These are phyloP conservation scores for Vultur gryphus DNA, from an alignment of 2,797 vertebrate species.

Conservation along the genomic window DNA sequence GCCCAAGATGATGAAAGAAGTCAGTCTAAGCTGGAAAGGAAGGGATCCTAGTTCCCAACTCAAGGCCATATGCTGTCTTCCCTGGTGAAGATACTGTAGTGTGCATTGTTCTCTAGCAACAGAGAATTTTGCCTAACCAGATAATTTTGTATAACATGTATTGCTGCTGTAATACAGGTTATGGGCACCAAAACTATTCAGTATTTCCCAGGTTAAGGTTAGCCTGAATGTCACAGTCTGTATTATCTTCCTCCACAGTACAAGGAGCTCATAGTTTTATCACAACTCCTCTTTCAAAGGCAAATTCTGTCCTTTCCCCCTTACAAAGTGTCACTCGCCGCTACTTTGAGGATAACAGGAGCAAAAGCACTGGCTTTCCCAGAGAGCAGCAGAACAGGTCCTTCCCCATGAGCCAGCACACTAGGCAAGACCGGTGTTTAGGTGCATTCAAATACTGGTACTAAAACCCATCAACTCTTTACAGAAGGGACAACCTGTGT, in stretches of 20 bases:
- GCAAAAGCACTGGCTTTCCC: background rate
- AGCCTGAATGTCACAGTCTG: background rate
- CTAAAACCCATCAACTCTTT: background rate
- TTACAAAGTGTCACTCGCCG: background rate
- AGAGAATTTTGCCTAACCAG: background rate
- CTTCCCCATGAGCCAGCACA: background rate
- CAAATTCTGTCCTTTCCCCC: background rate
- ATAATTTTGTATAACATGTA: rapidly evolving
- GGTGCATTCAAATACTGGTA: background rate
- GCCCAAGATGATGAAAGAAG: background rate
- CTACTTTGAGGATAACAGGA: background rate
- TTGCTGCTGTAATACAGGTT: background rate
- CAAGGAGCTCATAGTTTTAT: background rate
- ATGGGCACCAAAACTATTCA: background rate
- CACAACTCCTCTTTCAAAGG: background rate
- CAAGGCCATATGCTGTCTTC: background rate
- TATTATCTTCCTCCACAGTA: rapidly evolving
- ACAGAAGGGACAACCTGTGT: background rate
- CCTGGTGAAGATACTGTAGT: rapidly evolving
- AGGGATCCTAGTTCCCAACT: background rate
- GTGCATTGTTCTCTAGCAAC: background rate
- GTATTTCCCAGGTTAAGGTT: background rate
- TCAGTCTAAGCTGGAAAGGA: background rate
- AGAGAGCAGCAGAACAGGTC: background rate
- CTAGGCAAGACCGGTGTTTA: rapidly evolving